Evolutionary conservation across 2,797 vertebrate species (phyloP), one percentile per base, ranked within the genome.

Genomic region (Valencia hispanica): DNA sequence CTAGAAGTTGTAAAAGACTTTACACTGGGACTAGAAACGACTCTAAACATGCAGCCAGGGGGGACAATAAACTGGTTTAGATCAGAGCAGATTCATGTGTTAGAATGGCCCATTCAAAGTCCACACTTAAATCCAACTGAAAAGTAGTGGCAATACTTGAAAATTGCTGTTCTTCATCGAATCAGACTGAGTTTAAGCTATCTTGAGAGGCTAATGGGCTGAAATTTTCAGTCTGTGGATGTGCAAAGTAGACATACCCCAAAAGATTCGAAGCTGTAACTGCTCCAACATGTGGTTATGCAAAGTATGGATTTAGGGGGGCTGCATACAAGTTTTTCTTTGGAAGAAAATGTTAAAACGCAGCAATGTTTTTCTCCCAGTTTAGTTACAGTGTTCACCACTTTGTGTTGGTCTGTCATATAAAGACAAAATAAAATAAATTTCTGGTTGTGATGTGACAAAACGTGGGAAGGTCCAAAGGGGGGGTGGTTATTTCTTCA

Each of bases 51-150:
- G 5, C 30, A 63, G 59, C 32, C 36, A 41, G 63, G n/a, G 0
- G 39, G 63, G 36, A 66, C 63, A 43, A 43, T 2, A 10, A 34
- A 3, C 12, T 57, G 55, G 17, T 27, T 61, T 20, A 34, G 30
- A 34, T 43, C 65, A n/a, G 15, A 45, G 9, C 34, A 22, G 39
- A 43, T 3, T 43, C 39, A 43, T 43, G 39, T 66, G 20, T 43
- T 68, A 8, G 14, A 68, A 43, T 43, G 65, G 65, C 12, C 65
- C 39, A 66, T 22, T 66, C 63, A 43, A 66, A 66, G 63, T 66
- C 63, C 63, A 43, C 39, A 9, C 39, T 2, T 68, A 43, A 68
- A 43, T 41, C 20, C 36, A 39, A 15, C 36, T 22, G 59, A 27
- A 32, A 36, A 20, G 22, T 39, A 65, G 34, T 65, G 18, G 34